phyloP scores from a whole-genome alignment of 2,113 vertebrate genomes.

The Menidia beryllina region DNA sequence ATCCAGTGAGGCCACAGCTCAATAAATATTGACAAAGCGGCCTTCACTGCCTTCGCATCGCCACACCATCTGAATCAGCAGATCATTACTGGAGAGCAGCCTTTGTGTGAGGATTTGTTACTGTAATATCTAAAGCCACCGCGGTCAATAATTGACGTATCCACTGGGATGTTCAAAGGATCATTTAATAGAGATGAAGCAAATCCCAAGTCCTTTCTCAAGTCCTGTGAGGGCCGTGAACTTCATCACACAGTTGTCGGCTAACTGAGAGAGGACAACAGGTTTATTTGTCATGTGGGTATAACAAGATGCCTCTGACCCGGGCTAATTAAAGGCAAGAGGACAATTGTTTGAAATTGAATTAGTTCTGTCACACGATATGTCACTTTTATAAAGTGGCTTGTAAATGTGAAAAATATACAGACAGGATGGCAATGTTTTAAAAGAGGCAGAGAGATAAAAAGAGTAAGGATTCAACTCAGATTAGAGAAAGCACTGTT shows the following conservation, averaged over 20 bases:
- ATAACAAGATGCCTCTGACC: constrained; percentile 39
- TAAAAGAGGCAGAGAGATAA: too few relatives aligned
- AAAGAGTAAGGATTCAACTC: too few relatives aligned
- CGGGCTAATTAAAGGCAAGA: constrained; percentile 40
- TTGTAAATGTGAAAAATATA: not conserved
- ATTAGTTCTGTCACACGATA: constrained; percentile 17
- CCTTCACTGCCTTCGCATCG: constrained; percentile 31
- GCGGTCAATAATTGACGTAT: constrained; percentile 45
- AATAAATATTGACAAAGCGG: constrained; percentile 71
- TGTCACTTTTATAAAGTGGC: not conserved
- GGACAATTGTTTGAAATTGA: constrained; percentile 19
- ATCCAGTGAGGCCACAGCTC: constrained; percentile 53
- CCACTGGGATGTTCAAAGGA: constrained; percentile 50
- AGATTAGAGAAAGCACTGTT: too few relatives aligned
- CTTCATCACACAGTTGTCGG: constrained; percentile 36
- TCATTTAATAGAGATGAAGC: constrained; percentile 50
- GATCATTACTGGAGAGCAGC: constrained; percentile 40
- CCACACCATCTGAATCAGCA: constrained; percentile 56
- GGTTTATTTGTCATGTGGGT: constrained; percentile 38
- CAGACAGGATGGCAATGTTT: not conserved
- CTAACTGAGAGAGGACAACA: constrained; percentile 43
- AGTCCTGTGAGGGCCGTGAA: constrained; percentile 36
- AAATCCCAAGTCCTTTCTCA: constrained; percentile 27
- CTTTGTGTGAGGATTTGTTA: constrained; percentile 34
- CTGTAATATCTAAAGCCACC: constrained; percentile 33